Evolutionary conservation across 2,797 vertebrate genomes (phyloP).

Genomic region (Hybognathus amarus): DNA sequence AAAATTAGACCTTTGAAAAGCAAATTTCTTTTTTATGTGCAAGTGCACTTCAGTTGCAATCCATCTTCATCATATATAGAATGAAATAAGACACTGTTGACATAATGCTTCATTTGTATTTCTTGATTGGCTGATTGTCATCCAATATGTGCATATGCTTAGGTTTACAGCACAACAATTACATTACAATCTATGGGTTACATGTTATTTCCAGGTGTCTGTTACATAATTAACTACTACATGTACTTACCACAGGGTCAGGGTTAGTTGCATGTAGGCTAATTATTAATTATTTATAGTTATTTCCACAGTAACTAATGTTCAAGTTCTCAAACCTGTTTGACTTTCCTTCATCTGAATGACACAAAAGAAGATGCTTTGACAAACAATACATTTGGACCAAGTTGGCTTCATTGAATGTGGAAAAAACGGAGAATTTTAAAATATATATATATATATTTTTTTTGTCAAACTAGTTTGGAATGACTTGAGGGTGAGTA

Average conservation of each 20-base stretch:
- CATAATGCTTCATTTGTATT: constrained; percentile 12
- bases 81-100: constrained; percentile 33
- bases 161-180: background rate
- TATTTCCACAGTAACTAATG: too few relatives aligned
- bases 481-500: background rate
- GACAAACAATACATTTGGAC: background rate
- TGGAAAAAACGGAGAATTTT: background rate
- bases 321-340: background rate
- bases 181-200: background rate
- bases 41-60: background rate
- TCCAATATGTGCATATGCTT: background rate
- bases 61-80: background rate
- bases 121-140: constrained; percentile 12
- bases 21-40: background rate
- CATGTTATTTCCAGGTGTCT: too few relatives aligned
- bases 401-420: background rate
- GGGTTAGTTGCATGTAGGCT: too few relatives aligned
- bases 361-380: background rate
- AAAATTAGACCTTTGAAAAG: constrained; percentile 31
- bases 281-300: too few relatives aligned
- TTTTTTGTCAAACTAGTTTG: background rate
- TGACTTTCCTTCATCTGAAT: background rate
- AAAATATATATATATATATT: too few relatives aligned
- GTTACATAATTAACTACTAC: too few relatives aligned
- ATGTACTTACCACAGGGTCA: too few relatives aligned